A percentile compares a stretch with the other conserved stretches of the same genome.
Conservation (phyloP, 1,140 invertebrate species). For the Steinernema khuongi region DNA sequence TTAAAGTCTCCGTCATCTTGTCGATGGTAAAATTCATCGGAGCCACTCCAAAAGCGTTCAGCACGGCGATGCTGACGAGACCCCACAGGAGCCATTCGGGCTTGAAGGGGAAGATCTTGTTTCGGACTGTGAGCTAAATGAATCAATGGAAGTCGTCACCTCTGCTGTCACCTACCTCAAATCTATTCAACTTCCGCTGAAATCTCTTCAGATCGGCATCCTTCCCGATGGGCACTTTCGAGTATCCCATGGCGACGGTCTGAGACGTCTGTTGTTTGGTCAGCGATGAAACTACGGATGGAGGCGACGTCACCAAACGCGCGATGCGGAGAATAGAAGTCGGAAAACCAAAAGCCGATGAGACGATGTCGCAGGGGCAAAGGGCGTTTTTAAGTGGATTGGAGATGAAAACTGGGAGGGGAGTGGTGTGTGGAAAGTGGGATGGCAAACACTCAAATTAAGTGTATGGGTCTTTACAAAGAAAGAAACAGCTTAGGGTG, state of each 20-base stretch:
- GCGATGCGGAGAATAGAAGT: too few species aligned
- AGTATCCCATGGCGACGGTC: slow-evolving; percentile 10
- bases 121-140: slow-evolving; percentile 18
- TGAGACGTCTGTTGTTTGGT: too few species aligned
- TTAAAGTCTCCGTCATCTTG: slow-evolving; percentile 1
- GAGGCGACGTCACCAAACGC: too few species aligned
- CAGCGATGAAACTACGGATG: neutral
- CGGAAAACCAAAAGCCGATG: too few species aligned
- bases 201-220: slow-evolving; percentile 7
- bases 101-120: slow-evolving; percentile 22
- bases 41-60: slow-evolving; percentile 5
- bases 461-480: too few species aligned
- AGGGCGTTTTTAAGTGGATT: too few species aligned
- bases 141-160: neutral
- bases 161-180: neutral
- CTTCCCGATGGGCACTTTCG: slow-evolving; percentile 2
- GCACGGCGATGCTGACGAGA: neutral
- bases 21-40: slow-evolving; percentile 13
- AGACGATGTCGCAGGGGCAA: too few species aligned
- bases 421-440: too few species aligned
- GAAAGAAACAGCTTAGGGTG: too few species aligned
- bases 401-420: too few species aligned
- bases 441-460: too few species aligned
- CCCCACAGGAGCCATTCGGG: slow-evolving; percentile 18
- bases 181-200: slow-evolving; percentile 4